Evolutionary conservation across 2,888 invertebrate species (phyloP).

Genomic region (Sepioteuthis lessoniana): DNA sequence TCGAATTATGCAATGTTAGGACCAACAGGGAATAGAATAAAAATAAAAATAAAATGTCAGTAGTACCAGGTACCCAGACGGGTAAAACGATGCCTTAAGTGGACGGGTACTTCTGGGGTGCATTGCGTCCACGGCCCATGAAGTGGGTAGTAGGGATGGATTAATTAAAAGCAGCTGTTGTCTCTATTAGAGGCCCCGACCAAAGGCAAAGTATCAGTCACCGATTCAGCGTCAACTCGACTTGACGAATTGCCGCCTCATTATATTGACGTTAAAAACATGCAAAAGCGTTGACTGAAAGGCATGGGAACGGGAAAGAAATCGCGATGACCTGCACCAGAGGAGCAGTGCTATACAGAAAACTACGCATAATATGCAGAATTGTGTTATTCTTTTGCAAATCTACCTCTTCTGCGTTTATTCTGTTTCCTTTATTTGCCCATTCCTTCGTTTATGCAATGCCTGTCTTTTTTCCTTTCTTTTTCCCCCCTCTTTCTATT

Average conservation of each 20-base stretch:
- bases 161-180: conserved; percentile 33
- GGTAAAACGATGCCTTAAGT: not conserved
- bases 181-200: conserved; percentile 33
- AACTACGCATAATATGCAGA: too few relatives aligned
- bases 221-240: not conserved
- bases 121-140: not conserved
- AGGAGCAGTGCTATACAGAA: not conserved
- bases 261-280: conserved; percentile 23
- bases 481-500: too few relatives aligned
- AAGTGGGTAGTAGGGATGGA: not conserved
- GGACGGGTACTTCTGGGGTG: not conserved
- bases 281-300: conserved; percentile 33
- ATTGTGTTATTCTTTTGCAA: too few relatives aligned
- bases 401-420: too few relatives aligned
- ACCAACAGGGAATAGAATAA: not conserved
- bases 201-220: not conserved
- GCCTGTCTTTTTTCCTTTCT: too few relatives aligned
- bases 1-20: not conserved
- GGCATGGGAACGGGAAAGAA: conserved; percentile 13
- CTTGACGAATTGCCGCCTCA: conserved; percentile 33
- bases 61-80: not conserved
- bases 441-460: too few relatives aligned
- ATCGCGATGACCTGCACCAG: not conserved
- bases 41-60: not conserved
- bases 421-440: too few relatives aligned